Percentiles rank a stretch among this genome's conserved stretches.
Evolutionary conservation across 2,888 invertebrate species (phyloP).

Genomic region (Rhamphomyia laevipes): DNA sequence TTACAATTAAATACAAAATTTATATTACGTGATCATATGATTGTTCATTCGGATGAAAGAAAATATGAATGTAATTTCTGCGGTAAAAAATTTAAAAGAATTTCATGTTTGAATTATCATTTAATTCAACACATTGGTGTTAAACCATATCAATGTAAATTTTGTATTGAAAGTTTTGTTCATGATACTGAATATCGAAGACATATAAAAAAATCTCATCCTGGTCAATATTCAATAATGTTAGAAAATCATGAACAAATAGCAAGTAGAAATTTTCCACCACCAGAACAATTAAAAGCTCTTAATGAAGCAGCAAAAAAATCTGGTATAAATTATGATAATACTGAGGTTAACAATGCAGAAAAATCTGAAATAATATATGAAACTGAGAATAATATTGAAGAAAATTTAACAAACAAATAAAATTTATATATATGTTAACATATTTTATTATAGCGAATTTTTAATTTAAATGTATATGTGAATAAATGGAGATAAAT

Average conservation of each 20-base stretch:
- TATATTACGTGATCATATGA: slow-evolving; percentile 39
- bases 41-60: slow-evolving; percentile 32
- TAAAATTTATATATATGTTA: no score
- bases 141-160: slow-evolving; percentile 34
- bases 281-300: not conserved
- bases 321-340: no score
- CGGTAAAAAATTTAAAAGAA: slow-evolving; percentile 31
- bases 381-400: no score
- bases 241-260: slow-evolving; percentile 20
- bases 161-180: slow-evolving; percentile 34
- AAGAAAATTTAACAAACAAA: no score
- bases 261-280: not conserved
- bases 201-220: slow-evolving; percentile 35
- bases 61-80: slow-evolving; percentile 34
- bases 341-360: no score
- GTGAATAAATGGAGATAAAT: no score
- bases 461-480: no score
- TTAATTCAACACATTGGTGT: slow-evolving; percentile 35
- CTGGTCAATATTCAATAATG: slow-evolving; percentile 34
- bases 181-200: slow-evolving; percentile 37
- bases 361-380: no score
- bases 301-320: no score
- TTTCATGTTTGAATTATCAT: slow-evolving; percentile 34
- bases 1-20: slow-evolving; percentile 36
- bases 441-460: no score